A percentile compares a stretch with the other conserved stretches of the same genome.
Conservation (phyloP, 2,113 vertebrate genomes). For the Periophthalmodon schlosseri region DNA sequence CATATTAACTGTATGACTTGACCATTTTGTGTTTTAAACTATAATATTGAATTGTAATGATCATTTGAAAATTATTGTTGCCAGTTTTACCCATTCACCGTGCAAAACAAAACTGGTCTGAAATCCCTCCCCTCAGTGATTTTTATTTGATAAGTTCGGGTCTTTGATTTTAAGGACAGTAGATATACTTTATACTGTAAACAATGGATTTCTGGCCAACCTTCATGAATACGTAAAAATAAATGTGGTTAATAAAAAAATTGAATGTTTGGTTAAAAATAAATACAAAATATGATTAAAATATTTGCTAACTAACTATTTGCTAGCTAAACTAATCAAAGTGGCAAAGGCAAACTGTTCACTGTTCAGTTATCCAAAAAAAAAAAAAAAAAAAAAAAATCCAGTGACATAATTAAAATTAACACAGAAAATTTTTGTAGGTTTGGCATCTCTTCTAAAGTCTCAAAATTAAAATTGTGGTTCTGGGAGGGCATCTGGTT, state of each 20-base stretch:
- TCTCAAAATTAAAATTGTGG: too few species aligned
- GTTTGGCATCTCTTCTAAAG: too few species aligned
- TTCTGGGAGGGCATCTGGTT: too few species aligned
- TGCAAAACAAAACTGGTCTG: not conserved
- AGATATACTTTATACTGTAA: too few species aligned
- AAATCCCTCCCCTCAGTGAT: not conserved
- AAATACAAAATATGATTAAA: not conserved
- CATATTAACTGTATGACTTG: not conserved
- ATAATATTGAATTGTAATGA: not conserved
- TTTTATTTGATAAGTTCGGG: too few species aligned
- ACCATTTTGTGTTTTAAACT: not conserved
- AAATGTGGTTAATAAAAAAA: not conserved
- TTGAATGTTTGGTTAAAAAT: not conserved
- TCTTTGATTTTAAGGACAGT: too few species aligned
- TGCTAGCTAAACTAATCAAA: not conserved
- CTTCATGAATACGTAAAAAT: not conserved
- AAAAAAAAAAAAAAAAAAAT: too few species aligned
- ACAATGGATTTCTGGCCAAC: too few species aligned
- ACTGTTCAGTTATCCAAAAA: too few species aligned
- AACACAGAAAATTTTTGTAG: too few species aligned
- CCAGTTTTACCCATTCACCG: not conserved
- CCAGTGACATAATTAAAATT: too few species aligned
- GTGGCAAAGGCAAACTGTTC: not conserved
- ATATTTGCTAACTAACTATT: too few species aligned
- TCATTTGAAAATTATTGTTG: not conserved